Conservation (phyloP, 37 sponge, comb jelly and placozoan genomes). For the Trichoplax adhaerens region DNA sequence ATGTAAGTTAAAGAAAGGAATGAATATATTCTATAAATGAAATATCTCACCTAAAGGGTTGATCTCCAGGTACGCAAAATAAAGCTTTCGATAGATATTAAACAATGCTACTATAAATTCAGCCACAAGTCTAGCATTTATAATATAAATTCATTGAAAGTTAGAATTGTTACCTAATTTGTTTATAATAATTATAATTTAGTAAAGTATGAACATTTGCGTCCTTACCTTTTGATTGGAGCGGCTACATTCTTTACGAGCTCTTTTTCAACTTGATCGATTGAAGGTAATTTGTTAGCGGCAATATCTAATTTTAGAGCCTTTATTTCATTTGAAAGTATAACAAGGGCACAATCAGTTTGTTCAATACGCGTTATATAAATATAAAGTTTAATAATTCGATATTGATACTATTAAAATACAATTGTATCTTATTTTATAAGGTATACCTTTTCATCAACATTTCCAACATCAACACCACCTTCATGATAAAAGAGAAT, state of each 20-base stretch:
- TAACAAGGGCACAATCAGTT: no score
- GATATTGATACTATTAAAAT: no score
- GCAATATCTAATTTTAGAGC: conserved; percentile 39
- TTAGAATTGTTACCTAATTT: no score
- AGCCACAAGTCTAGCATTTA: conserved; percentile 25
- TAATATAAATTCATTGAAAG: no score
- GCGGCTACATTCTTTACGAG: conserved; percentile 17
- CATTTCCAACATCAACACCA: conserved; percentile 87
- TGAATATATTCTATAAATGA: neutral
- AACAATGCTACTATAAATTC: conserved; percentile 57
- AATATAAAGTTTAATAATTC: no score
- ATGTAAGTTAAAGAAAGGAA: neutral
- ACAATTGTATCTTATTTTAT: no score
- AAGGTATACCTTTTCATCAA: conserved; percentile 43
- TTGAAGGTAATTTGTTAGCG: conserved; percentile 16
- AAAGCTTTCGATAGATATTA: conserved; percentile 65
- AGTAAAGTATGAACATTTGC: no score
- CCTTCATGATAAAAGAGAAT: conserved; percentile 80
- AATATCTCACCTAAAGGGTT: conserved; percentile 71
- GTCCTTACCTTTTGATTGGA: conserved; percentile 28
- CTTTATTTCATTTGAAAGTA: neutral
- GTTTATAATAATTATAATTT: no score
- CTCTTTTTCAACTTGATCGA: conserved; percentile 23
- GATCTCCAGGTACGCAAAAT: conserved; percentile 90
- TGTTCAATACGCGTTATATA: no score